phyloP scores from a whole-genome alignment of 2,113 vertebrate genomes.

The Sander lucioperca region DNA sequence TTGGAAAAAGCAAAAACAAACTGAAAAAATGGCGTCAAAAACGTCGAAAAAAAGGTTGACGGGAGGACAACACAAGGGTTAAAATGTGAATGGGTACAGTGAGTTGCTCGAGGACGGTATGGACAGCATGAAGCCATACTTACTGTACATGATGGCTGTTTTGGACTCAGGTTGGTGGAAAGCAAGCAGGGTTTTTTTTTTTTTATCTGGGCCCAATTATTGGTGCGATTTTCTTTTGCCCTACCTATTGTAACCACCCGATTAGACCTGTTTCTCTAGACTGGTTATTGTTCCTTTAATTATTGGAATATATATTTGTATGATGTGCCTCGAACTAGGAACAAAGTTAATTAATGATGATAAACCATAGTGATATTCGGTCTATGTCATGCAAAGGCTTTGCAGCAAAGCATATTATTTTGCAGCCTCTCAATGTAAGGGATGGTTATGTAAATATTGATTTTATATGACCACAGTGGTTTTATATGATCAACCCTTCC shows the following conservation, averaged over 20 bases:
- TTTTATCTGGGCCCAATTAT: neutral
- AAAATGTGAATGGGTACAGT: neutral
- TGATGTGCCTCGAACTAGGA: neutral
- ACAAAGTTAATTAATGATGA: neutral
- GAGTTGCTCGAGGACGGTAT: neutral
- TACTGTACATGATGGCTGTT: neutral
- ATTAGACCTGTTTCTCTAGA: neutral
- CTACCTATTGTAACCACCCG: neutral
- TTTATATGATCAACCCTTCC: neutral
- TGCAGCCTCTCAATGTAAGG: neutral
- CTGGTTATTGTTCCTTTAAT: neutral
- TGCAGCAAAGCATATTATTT: slow-evolving; percentile 11
- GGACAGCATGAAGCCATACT: neutral
- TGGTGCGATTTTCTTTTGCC: neutral
- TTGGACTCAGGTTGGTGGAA: neutral
- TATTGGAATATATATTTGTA: neutral
- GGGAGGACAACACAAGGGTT: too few species aligned
- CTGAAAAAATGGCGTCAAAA: too few species aligned
- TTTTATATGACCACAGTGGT: neutral
- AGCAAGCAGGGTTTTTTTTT: too few species aligned
- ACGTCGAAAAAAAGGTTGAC: too few species aligned
- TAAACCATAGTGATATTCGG: neutral
- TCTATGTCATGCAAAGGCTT: neutral
- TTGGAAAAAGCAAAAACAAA: too few species aligned
- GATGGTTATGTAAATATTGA: slow-evolving; percentile 17